phyloP scores from a whole-genome alignment of 2,113 vertebrate species.

The Syrmaticus mikado region DNA sequence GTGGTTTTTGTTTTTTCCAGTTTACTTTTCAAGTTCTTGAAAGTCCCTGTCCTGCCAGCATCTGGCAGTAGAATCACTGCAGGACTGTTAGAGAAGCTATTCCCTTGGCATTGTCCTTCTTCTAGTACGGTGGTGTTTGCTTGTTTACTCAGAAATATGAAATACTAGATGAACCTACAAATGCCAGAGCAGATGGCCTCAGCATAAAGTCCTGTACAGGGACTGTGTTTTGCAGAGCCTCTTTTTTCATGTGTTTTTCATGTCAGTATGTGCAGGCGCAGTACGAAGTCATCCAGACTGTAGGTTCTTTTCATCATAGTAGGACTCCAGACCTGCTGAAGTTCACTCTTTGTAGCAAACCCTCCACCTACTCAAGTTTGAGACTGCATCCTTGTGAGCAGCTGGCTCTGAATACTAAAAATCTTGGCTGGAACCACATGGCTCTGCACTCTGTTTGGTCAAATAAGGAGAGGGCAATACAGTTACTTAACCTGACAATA shows the following conservation, averaged over 20 bases:
- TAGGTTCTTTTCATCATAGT: not conserved
- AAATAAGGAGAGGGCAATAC: not conserved
- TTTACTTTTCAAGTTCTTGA: not conserved
- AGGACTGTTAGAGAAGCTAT: not conserved
- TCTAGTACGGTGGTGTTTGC: not conserved
- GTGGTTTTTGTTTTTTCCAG: constrained; percentile 28
- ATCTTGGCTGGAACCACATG: not conserved
- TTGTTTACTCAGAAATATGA: not conserved
- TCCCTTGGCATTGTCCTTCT: not conserved
- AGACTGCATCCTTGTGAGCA: not conserved
- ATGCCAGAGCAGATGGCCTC: constrained; percentile 3
- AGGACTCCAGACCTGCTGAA: not conserved
- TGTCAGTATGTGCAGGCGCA: not conserved
- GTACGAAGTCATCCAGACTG: not conserved
- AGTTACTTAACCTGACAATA: not conserved
- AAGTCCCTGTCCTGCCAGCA: not conserved
- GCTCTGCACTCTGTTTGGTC: not conserved
- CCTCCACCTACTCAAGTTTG: not conserved
- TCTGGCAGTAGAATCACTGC: not conserved
- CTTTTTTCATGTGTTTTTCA: not conserved
- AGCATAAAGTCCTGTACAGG: not conserved
- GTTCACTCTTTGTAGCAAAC: not conserved
- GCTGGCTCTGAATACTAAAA: not conserved
- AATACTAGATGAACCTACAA: not conserved
- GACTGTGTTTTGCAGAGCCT: not conserved